phyloP scores from a whole-genome alignment of 2,888 invertebrate genomes.

The Chloroclystis v-ata region DNA sequence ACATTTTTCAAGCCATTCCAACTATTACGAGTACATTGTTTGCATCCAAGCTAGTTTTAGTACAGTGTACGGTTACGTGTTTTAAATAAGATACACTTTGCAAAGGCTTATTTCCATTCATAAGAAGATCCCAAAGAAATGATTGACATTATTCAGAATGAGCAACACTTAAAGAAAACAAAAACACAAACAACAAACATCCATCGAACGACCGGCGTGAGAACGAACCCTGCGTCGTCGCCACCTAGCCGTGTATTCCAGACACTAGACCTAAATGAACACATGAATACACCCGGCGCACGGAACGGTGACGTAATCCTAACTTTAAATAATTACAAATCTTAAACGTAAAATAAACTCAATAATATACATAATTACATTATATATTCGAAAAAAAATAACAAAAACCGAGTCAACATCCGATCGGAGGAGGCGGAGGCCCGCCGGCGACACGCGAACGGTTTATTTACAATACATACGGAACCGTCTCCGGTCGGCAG shows the following conservation, averaged over 20 bases:
- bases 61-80: constrained; percentile 5
- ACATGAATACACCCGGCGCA: constrained; percentile 71
- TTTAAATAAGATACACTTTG: constrained; percentile 13
- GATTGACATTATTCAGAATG: constrained; percentile 76
- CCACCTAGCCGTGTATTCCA: constrained; percentile 64
- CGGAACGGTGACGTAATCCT: constrained; percentile 55
- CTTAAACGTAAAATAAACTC: constrained; percentile 75
- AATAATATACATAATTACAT: constrained; percentile 78
- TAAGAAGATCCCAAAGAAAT: constrained; percentile 64
- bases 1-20: constrained; percentile 20
- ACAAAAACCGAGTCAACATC: constrained; percentile 56
- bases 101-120: constrained; percentile 28
- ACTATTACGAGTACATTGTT: neutral
- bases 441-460: constrained; percentile 33
- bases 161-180: constrained; percentile 62
- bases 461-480: constrained; percentile 36
- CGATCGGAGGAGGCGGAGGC: constrained; percentile 21
- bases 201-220: constrained; percentile 60
- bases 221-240: constrained; percentile 53
- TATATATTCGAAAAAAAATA: constrained; percentile 68
- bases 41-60: constrained; percentile 2
- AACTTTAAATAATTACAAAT: constrained; percentile 73
- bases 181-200: constrained; percentile 74
- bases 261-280: constrained; percentile 76
- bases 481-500: constrained; percentile 18